Evolutionary conservation across 1,140 invertebrate genomes (phyloP), one percentile per base, ranked within the genome.

Genomic region (Dolichoris vasculosae): DNA sequence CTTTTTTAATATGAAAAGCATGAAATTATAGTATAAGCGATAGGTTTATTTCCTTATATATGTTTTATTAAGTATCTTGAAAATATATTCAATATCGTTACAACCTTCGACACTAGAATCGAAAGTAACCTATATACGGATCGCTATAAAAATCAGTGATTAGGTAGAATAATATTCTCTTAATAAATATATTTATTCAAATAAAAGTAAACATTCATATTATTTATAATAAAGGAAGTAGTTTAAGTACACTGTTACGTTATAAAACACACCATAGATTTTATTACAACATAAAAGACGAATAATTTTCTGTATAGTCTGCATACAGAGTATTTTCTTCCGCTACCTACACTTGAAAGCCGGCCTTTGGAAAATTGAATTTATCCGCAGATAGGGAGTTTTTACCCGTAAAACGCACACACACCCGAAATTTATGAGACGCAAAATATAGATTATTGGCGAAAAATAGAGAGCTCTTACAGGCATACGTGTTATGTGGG

Each of bases 401-500:
- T 23, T 6, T 1, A 32, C n/a, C 32, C 67, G 35, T n/a, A 59
- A 75, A 76, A 6, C 78, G 59, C 26, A 30, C 76, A 8, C 48
- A 46, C 40, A 20, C 15, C n/a, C 64, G 77, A 78, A 85, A 85
- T 81, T 85, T 85, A 81, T 63, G 79, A 40, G 51, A 71, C 76
- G 69, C 43, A 67, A 63, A 85, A 82, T 77, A 73, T 43, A 73
- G 43, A 82, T 82, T 76, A 82, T 64, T n/a, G 59, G 48, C n/a
- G 30, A 59, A 75, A 85, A 69, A 79, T 40, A 9, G 40, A 51
- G 38, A 26, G 75, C 46, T 76, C 9, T 76, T 51, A 46, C 3
- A 8, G 17, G 82, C n/a, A 43, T 48, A 15, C 78, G 71, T 67
- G 87, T 83, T 86, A 87, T 81, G 86, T 89, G 89, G 84, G 89